Evolutionary conservation across 2,113 vertebrate species (phyloP).

Genomic region (Cyprinodon tularosa): DNA sequence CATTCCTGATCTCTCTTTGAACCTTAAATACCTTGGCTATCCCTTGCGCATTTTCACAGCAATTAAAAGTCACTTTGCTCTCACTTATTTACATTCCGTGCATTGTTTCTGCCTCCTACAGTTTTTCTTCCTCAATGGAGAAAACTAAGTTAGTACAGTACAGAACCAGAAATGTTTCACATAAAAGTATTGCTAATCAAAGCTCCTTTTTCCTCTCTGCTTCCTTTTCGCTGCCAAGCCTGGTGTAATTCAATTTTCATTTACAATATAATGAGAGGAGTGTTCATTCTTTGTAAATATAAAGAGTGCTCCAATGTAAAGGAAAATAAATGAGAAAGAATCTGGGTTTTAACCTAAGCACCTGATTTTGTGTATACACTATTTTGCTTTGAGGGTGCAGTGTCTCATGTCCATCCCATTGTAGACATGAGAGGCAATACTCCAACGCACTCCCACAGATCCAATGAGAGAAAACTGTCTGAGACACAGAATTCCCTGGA

Average conservation of each 20-base stretch:
- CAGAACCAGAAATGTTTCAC: not conserved
- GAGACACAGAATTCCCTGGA: constrained; percentile 66
- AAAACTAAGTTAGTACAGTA: not conserved
- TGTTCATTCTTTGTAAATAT: constrained; percentile 1
- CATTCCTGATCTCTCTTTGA: too few relatives aligned
- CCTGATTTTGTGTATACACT: constrained; percentile 2
- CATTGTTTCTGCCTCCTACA: constrained; percentile 33
- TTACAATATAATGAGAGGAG: constrained; percentile 35
- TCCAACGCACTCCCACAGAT: constrained; percentile 48
- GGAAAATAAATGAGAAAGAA: constrained; percentile 16
- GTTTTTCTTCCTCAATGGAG: not conserved
- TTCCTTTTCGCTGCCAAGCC: not conserved
- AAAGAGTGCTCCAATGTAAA: constrained; percentile 27
- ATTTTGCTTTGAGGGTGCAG: constrained; percentile 1
- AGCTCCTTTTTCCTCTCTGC: not conserved
- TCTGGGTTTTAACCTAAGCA: constrained; percentile 6
- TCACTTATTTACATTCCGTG: constrained; percentile 57
- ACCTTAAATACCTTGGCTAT: constrained; percentile 17
- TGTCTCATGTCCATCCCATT: constrained; percentile 36
- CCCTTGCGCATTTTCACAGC: constrained; percentile 20
- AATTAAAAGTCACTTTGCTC: constrained; percentile 22
- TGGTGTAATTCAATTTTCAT: constrained; percentile 24
- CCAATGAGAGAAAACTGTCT: constrained; percentile 52
- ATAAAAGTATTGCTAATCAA: not conserved
- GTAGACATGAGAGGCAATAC: constrained; percentile 36